Percentiles rank a stretch among this genome's conserved stretches.
Conservation (phyloP, 2,797 vertebrate genomes). For the Platalea minor region DNA sequence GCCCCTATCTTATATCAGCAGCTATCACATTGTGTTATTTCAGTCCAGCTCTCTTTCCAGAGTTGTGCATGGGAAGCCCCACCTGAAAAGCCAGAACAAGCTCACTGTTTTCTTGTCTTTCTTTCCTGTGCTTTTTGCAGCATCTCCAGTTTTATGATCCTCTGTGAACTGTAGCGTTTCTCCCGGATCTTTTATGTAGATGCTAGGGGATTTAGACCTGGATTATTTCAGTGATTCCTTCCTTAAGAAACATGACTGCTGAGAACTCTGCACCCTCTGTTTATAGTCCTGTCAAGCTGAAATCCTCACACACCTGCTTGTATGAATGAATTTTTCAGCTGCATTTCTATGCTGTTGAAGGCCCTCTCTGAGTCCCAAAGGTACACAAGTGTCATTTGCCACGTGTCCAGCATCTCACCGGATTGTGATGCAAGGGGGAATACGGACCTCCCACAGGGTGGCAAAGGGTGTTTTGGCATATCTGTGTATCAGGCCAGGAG, state of each 20-base stretch:
- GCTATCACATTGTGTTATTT: background rate
- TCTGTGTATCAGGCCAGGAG: background rate
- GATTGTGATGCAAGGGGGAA: background rate
- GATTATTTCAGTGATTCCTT: background rate
- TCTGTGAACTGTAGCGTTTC: background rate
- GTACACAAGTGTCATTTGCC: background rate
- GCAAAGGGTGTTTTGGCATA: background rate
- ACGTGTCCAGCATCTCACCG: background rate
- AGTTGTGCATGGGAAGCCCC: background rate
- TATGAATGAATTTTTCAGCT: background rate
- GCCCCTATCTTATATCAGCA: background rate
- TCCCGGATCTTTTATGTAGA: background rate
- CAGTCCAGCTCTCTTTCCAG: background rate
- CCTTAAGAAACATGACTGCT: background rate
- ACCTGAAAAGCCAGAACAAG: background rate
- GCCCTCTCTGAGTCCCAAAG: background rate
- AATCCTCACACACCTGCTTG: background rate
- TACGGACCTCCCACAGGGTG: fast-evolving
- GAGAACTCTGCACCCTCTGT: background rate
- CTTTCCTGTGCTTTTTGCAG: background rate
- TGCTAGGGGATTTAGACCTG: background rate
- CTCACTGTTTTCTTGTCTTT: background rate
- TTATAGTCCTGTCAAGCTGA: background rate
- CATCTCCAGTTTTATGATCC: background rate
- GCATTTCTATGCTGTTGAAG: background rate